These are phyloP conservation scores for Ia io DNA, from an alignment of 2,113 vertebrate species.

Conservation along the genomic window DNA sequence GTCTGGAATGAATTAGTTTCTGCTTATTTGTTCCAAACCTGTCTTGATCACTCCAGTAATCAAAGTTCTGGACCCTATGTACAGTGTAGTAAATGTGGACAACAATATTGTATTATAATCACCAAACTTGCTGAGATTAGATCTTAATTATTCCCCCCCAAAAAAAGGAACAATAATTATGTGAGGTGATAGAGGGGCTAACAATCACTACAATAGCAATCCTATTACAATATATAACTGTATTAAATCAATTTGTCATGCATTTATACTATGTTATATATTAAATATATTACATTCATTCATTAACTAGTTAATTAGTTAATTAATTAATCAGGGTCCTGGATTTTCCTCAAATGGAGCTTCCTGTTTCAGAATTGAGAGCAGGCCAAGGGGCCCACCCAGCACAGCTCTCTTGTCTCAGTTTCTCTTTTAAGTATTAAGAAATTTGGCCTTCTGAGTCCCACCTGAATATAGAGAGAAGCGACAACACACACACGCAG, in stretches of 20 bases:
- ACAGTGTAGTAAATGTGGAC: not conserved
- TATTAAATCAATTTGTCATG: not conserved
- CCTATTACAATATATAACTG: not conserved
- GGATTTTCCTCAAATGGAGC: not conserved
- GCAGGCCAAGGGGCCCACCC: not conserved
- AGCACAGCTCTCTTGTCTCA: not conserved
- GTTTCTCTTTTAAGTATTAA: not conserved
- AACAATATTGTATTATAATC: not conserved
- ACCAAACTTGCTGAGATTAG: not conserved
- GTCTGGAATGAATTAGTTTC: not conserved
- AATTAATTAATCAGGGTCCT: not conserved
- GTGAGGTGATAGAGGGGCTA: not conserved
- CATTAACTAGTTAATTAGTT: not conserved
- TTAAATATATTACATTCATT: not conserved
- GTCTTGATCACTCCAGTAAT: not conserved
- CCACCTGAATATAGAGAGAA: not conserved
- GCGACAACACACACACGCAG: not conserved
- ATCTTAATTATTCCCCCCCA: not conserved
- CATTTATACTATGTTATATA: not conserved
- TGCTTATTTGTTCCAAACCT: not conserved
- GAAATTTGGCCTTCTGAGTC: not conserved
- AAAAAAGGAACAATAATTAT: not conserved
- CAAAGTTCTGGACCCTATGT: not conserved
- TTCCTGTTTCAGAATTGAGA: conserved; percentile 10
- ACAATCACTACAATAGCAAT: not conserved